Percentiles rank a stretch among this genome's conserved stretches.
These are phyloP conservation scores for Seriola quinqueradiata DNA, from an alignment of 2,113 vertebrate genomes.

Conservation along the genomic window DNA sequence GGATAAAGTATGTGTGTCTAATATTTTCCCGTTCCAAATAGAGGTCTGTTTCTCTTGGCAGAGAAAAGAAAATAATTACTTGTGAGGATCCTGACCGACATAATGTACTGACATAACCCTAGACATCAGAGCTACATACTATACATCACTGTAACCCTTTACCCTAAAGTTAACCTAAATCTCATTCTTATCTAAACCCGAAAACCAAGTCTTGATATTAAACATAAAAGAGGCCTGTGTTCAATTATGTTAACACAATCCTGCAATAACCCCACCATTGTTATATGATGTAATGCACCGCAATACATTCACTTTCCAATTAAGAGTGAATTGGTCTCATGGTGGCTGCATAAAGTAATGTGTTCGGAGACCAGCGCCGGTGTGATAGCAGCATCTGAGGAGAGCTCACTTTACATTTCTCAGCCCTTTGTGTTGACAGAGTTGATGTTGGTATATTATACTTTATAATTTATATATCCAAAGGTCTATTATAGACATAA, in stretches of 20 bases:
- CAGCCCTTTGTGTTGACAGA: constrained; percentile 1
- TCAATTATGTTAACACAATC: constrained; percentile 47
- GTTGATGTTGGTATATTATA: too few relatives aligned
- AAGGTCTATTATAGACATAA: not conserved
- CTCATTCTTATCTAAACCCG: not conserved
- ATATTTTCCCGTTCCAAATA: too few relatives aligned
- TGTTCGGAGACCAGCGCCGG: constrained; percentile 60
- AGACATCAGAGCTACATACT: too few relatives aligned
- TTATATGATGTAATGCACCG: constrained; percentile 61
- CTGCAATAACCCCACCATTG: constrained; percentile 35
- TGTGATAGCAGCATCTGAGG: constrained; percentile 50
- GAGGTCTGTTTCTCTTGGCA: too few relatives aligned
- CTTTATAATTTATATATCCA: too few relatives aligned
- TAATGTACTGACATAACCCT: too few relatives aligned
- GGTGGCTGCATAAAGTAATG: constrained; percentile 72
- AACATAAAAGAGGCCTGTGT: not conserved
- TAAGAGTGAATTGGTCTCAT: constrained; percentile 69
- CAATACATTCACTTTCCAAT: constrained; percentile 75
- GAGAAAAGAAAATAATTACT: too few relatives aligned
- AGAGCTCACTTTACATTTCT: constrained; percentile 37
- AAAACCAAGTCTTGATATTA: not conserved
- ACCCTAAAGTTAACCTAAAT: not conserved
- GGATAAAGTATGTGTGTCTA: too few relatives aligned
- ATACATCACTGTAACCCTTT: too few relatives aligned
- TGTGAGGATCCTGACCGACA: too few relatives aligned